Percentiles rank a stretch among this genome's conserved stretches.
phyloP scores from a whole-genome alignment of 1,140 invertebrate genomes.

The Andricus grossulariae region DNA sequence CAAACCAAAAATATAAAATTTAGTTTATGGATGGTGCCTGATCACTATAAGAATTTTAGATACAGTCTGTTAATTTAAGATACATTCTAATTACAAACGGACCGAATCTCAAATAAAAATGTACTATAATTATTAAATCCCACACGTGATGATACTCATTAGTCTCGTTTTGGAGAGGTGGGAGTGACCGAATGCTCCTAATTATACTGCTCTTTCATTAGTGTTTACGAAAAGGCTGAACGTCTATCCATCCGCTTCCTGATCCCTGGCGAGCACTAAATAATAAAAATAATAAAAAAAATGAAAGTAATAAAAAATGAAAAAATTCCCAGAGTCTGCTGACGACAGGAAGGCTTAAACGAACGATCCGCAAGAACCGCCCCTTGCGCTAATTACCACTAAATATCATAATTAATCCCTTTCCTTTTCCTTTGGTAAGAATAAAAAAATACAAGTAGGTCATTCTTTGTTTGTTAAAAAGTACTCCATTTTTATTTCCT shows the following conservation, averaged over 20 bases:
- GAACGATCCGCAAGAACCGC: slow-evolving; percentile 53
- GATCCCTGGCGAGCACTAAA: neutral
- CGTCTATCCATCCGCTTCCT: neutral
- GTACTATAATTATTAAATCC: neutral
- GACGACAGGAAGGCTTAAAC: slow-evolving; percentile 27
- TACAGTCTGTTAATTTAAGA: too few species aligned
- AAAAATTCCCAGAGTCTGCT: slow-evolving; percentile 23
- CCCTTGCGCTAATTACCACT: slow-evolving; percentile 66
- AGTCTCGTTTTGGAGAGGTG: neutral
- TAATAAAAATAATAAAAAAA: neutral
- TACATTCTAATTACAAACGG: neutral
- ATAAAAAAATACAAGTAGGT: too few species aligned
- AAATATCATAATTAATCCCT: slow-evolving; percentile 29
- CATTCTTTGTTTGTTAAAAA: too few species aligned
- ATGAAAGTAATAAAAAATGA: slow-evolving; percentile 14
- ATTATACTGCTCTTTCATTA: slow-evolving; percentile 16
- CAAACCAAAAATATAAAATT: too few species aligned
- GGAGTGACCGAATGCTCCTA: slow-evolving; percentile 7
- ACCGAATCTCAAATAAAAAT: neutral
- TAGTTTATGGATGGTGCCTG: too few species aligned
- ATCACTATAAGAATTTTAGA: too few species aligned
- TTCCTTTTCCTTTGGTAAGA: too few species aligned
- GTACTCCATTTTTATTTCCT: too few species aligned
- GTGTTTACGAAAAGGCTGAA: slow-evolving; percentile 1
- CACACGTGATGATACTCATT: slow-evolving; percentile 16